phyloP scores from a whole-genome alignment of 2,113 vertebrate genomes.

The Rhabdornis inornatus region DNA sequence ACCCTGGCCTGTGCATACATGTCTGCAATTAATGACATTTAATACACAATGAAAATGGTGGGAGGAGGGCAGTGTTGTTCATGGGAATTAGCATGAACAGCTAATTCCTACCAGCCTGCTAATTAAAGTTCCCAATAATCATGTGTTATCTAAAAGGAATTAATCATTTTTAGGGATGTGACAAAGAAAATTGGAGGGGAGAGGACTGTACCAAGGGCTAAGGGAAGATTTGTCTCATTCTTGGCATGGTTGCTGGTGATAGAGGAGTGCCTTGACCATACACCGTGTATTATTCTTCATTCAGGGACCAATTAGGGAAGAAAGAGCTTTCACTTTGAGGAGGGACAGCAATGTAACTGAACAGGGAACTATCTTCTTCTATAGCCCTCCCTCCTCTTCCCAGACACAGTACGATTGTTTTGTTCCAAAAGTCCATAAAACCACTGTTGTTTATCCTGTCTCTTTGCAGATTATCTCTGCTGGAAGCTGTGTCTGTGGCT shows the following conservation, averaged over 20 bases:
- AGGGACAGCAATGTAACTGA: neutral
- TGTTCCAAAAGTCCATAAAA: neutral
- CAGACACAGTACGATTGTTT: neutral
- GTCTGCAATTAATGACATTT: neutral
- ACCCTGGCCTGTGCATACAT: neutral
- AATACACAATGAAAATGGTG: neutral
- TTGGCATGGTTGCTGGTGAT: neutral
- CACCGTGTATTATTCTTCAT: neutral
- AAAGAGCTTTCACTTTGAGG: neutral
- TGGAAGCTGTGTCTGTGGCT: neutral
- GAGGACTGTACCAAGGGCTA: neutral
- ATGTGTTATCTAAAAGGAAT: neutral
- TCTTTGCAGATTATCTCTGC: neutral
- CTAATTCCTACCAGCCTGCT: neutral
- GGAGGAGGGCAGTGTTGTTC: neutral
- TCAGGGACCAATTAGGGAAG: neutral
- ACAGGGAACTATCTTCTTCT: neutral
- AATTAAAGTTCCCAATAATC: neutral
- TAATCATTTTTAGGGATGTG: neutral
- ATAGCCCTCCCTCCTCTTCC: neutral
- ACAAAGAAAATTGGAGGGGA: neutral
- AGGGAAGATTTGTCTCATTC: neutral
- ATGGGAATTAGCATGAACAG: too few species aligned
- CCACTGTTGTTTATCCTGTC: neutral
- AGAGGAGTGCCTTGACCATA: neutral